Evolutionary conservation across 2,113 vertebrate genomes (phyloP).

Genomic region (Erpornis zantholeuca): DNA sequence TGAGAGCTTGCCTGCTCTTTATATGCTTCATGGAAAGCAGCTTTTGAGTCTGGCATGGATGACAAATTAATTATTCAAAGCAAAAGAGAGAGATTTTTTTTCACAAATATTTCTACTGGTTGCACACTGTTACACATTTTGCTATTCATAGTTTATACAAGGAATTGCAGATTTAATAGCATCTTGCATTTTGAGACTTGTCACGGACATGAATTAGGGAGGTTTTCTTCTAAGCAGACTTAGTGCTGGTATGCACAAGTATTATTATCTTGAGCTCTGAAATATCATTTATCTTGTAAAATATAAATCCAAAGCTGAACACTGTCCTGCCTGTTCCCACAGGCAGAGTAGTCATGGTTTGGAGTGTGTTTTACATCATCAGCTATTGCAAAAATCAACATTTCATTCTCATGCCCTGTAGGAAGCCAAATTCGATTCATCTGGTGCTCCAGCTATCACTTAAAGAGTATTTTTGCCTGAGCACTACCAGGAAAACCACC

Average conservation of each 20-base stretch:
- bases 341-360: background rate
- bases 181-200: background rate
- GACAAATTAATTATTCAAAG: conserved; percentile 50
- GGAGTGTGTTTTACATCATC: background rate
- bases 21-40: background rate
- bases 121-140: background rate
- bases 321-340: background rate
- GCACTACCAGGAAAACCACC: background rate
- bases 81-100: background rate
- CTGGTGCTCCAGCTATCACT: background rate
- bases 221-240: background rate
- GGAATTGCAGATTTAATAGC: background rate
- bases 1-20: background rate
- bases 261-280: background rate
- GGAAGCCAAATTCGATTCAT: background rate
- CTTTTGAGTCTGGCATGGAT: background rate
- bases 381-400: conserved; percentile 35
- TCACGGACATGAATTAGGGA: background rate
- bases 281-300: background rate
- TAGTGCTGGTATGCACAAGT: background rate
- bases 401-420: background rate
- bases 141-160: background rate
- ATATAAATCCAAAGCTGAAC: background rate
- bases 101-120: background rate
- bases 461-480: background rate